These are phyloP conservation scores for Limenitis camilla DNA, from an alignment of 2,888 invertebrate species.

Conservation along the genomic window DNA sequence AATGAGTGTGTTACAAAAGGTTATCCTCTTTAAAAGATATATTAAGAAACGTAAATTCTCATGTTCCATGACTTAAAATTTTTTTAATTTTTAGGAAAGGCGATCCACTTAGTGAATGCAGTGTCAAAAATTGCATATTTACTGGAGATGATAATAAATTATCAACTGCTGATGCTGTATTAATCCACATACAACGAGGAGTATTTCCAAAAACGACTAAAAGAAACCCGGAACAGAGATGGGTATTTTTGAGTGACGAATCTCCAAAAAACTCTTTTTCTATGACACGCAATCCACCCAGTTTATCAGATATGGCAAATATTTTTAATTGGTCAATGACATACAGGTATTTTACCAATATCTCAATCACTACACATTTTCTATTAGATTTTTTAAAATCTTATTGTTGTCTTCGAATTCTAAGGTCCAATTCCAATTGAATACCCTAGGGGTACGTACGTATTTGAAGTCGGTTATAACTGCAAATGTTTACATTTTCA, in stretches of 20 bases:
- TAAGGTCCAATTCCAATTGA: too few relatives aligned
- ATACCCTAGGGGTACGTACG: too few relatives aligned
- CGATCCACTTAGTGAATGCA: constrained; percentile 74
- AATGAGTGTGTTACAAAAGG: too few relatives aligned
- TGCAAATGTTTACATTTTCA: too few relatives aligned
- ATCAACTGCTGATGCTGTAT: constrained; percentile 76
- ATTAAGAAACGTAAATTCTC: background rate
- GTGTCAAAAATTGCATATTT: constrained; percentile 77
- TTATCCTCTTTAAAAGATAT: background rate
- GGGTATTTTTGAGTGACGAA: constrained; percentile 83
- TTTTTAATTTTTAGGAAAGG: constrained; percentile 41
- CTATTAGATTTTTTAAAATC: background rate
- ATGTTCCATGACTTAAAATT: too few relatives aligned
- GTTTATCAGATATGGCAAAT: constrained; percentile 62
- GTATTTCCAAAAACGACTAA: constrained; percentile 31
- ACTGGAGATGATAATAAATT: constrained; percentile 68
- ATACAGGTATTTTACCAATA: constrained; percentile 61
- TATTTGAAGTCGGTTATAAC: too few relatives aligned
- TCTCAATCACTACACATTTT: background rate
- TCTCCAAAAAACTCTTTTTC: constrained; percentile 77
- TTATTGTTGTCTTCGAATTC: too few relatives aligned
- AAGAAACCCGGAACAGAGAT: constrained; percentile 70
- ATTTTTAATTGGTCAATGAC: constrained; percentile 84
- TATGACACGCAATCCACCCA: constrained; percentile 38
- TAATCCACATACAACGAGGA: constrained; percentile 67